Evolutionary conservation across 1,140 invertebrate species (phyloP).

Genomic region (Drosophila melanogaster): DNA sequence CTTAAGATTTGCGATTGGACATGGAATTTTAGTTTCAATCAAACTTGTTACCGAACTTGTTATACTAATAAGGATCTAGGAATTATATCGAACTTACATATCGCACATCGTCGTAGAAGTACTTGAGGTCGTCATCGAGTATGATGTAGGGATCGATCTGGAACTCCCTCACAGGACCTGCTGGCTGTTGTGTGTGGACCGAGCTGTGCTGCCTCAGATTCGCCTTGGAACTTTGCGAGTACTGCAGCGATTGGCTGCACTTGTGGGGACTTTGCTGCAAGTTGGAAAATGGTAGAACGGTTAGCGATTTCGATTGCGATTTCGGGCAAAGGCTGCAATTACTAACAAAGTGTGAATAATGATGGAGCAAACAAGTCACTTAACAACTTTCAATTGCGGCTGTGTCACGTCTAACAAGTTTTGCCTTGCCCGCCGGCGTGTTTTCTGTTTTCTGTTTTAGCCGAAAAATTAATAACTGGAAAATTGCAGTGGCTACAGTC

Average conservation of each 20-base stretch:
- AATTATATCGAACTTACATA: conserved; percentile 87
- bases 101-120: conserved; percentile 92
- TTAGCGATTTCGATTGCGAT: conserved; percentile 8
- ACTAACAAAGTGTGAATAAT: conserved; percentile 70
- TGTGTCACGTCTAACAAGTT: conserved; percentile 67
- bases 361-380: conserved; percentile 58
- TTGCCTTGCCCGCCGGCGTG: conserved; percentile 30
- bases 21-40: too few relatives aligned
- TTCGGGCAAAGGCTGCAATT: conserved; percentile 54
- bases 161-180: conserved; percentile 90
- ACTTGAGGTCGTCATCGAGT: conserved; percentile 92
- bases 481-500: conserved; percentile 48
- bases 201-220: conserved; percentile 85
- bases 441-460: conserved; percentile 34
- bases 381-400: conserved; percentile 77
- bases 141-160: conserved; percentile 94
- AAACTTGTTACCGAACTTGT: too few relatives aligned
- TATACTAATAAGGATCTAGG: too few relatives aligned
- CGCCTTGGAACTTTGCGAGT: conserved; percentile 37
- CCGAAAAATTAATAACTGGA: conserved; percentile 70
- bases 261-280: conserved; percentile 56
- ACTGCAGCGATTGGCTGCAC: conserved; percentile 42
- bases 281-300: conserved; percentile 25
- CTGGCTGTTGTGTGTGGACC: conserved; percentile 88
- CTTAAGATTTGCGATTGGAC: too few relatives aligned